A percentile compares a stretch with the other conserved stretches of the same genome.
Conservation (phyloP, 1,140 invertebrate species). For the Drosophila jambulina region DNA sequence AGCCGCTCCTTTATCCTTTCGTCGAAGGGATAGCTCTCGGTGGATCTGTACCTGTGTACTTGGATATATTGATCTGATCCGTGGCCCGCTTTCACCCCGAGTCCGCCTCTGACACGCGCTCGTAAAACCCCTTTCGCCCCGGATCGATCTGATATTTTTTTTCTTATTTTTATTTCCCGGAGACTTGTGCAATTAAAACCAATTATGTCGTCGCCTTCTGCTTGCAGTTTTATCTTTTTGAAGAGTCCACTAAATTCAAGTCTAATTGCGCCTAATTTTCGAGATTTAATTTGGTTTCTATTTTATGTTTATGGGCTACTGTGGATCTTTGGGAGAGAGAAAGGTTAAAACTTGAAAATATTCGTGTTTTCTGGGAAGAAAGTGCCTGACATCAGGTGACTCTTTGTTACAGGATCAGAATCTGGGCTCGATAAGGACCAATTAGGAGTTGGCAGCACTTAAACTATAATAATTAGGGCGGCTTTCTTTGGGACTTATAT, state of each 20-base stretch:
- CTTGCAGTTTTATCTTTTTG: slow-evolving; percentile 28
- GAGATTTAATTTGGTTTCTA: slow-evolving; percentile 47
- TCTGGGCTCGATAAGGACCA: not conserved
- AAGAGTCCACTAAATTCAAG: slow-evolving; percentile 34
- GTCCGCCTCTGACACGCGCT: slow-evolving; percentile 60
- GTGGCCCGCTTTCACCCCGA: slow-evolving; percentile 32
- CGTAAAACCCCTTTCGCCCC: slow-evolving; percentile 51
- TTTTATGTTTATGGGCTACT: slow-evolving; percentile 55
- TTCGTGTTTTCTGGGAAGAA: slow-evolving; percentile 17
- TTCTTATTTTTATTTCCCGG: slow-evolving; percentile 31
- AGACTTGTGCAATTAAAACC: slow-evolving; percentile 50
- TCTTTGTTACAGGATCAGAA: slow-evolving; percentile 2
- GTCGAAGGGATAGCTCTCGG: slow-evolving; percentile 34
- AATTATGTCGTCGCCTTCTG: slow-evolving; percentile 47
- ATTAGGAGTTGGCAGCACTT: slow-evolving; percentile 8
- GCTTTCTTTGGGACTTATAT: slow-evolving; percentile 2
- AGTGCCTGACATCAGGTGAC: slow-evolving; percentile 25
- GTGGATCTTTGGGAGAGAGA: not conserved
- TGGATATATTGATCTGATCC: slow-evolving; percentile 5
- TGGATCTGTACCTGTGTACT: slow-evolving; percentile 8
- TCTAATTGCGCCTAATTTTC: slow-evolving; percentile 74
- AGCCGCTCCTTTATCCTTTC: slow-evolving; percentile 63
- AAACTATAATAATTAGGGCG: not conserved
- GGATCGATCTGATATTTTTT: slow-evolving; percentile 32
- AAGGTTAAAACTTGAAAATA: not conserved